Evolutionary conservation across 2,797 vertebrate genomes (phyloP), one percentile per base, ranked within the genome.

Genomic region (Myoxocephalus aenaeus): DNA sequence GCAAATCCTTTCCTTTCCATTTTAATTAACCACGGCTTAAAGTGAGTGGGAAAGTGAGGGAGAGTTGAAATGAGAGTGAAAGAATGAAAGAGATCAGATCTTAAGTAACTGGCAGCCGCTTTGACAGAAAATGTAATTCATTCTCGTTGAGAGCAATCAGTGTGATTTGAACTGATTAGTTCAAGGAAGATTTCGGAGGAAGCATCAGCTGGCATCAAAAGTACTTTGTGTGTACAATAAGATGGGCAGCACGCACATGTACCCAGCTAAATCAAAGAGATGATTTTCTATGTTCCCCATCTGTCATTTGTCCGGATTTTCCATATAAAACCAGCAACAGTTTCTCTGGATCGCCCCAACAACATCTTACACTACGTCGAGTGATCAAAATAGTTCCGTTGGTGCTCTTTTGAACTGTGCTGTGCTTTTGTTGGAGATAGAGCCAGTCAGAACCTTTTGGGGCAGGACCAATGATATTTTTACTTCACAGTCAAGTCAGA

Each of bases 91-190:
- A 92, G 92, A 94, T 93, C 89, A 90, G 87, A 90, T 90, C 86
- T 94, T 92, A 93, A 95, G 90, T 93, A 94, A 95, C 91, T 94
- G 93, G 92, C 93, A 93, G 90, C 89, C 82, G 89, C 88, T 94
- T 91, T 91, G 90, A 93, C 92, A 92, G 90, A 94, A 92, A 93
- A 94, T 93, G 87, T 80, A 87, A 95, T 95, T 90, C 89, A 92
- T 93, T 93, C 94, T 85, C 93, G 77, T 86, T 86, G 85, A 90
- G 90, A 92, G 92, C 88, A 94, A 94, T 94, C 94, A 92, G 86
- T 83, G 84, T 93, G 94, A 95, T 94, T 94, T 94, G 79, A 92
- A 92, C 86, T 93, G 90, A 94, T 95, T 94, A 93, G 79, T 86
- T 89, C 77, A 66, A 80, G 85, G 84, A 90, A 89, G 75, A 73